Evolutionary conservation across 2,797 vertebrate genomes (phyloP).

Genomic region (Paratrypauchen microcephalus): DNA sequence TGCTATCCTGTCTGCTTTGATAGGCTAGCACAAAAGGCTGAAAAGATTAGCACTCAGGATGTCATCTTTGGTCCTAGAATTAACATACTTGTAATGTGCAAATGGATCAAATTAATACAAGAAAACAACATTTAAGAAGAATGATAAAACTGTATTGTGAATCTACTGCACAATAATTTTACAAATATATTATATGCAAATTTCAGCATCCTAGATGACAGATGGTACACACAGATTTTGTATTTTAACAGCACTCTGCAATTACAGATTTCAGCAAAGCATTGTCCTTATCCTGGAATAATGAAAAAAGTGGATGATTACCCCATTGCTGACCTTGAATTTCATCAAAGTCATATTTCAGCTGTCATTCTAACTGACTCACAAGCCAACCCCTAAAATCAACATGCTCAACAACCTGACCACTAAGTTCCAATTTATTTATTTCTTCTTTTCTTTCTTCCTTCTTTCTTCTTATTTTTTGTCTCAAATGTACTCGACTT

Average conservation of each 20-base stretch:
- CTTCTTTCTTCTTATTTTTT: not conserved
- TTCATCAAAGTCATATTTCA: conserved; percentile 1
- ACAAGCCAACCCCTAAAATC: not conserved
- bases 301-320: not conserved
- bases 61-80: conserved; percentile 33
- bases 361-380: not conserved
- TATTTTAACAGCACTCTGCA: not conserved
- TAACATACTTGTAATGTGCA: conserved; percentile 13
- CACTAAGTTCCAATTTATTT: not conserved
- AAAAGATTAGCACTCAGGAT: conserved; percentile 30
- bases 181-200: not conserved
- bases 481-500: no score
- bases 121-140: not conserved
- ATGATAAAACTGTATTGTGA: not conserved
- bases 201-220: not conserved
- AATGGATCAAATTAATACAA: not conserved
- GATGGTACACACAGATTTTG: not conserved
- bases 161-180: no score
- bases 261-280: not conserved
- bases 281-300: not conserved
- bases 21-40: conserved; percentile 38
- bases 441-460: no score
- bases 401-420: not conserved
- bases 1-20: conserved; percentile 37
- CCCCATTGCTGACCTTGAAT: not conserved